Base-by-base conservation (phyloP, 2,888 invertebrate genomes). In the Coleophora deauratella region DNA sequence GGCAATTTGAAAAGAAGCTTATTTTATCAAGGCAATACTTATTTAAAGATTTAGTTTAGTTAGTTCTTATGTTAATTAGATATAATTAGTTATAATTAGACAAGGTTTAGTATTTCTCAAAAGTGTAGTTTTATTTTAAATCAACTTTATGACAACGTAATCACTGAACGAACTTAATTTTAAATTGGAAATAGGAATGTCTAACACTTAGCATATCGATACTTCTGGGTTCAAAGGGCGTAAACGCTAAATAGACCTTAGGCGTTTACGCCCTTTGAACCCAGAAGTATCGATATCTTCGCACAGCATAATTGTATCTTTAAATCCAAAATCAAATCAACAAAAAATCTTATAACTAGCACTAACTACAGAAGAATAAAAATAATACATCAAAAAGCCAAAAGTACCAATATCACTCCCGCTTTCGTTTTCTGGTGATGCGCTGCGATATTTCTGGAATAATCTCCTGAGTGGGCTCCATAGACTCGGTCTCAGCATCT, bases 391-490 rank as follows among this genome's bases (percentile, higher is more conserved):
- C 42, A 44, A 2, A 9, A 31, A 31, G 2, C 31, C 3, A 21
- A 21, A 35, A 33, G 40, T 52, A 51, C 53, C 52, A 42, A 30
- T 38, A 35, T 31, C 46, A 52, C 43, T 55, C 44, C n/a, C 69
- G 59, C 44, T 74, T 78, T 46, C 80, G 60, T 46, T 80, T 79
- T 35, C 67, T 66, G 1, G 61, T 58, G 9, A 63, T 48, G 35
- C 72, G 51, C 44, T 73, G 74, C 0, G 74, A 71, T n/a, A 69
- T 61, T 46, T 76, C 77, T 0, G 69, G 67, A 30, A 66, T 67
- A 2, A 62, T 52, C 1, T 72, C 62, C 37, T 72, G 65, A 0
- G 62, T 62, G 2, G 57, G 31, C 9, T 66, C 56, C 1, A 63
- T 43, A 1, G 60, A 59, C 37, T 69, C 66, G 1, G 53, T 51